phyloP scores from a whole-genome alignment of 2,113 vertebrate genomes.

The Gulo gulo region DNA sequence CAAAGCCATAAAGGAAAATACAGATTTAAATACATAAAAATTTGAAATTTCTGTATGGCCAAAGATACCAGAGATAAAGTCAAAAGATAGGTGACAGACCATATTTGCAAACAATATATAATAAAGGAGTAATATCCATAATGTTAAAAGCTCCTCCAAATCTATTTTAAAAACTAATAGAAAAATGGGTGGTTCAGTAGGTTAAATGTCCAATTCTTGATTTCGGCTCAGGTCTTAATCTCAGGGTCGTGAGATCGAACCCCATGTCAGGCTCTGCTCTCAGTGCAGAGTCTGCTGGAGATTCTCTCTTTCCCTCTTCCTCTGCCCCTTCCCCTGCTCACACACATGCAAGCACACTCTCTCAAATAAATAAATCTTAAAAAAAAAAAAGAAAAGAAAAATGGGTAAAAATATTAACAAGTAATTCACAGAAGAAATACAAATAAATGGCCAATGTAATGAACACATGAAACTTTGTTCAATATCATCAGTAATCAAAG shows the following conservation, averaged over 20 bases:
- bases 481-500: neutral
- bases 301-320: neutral
- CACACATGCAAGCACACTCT: neutral
- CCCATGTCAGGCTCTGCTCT: neutral
- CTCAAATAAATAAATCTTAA: neutral
- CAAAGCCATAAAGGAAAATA: conserved; percentile 28
- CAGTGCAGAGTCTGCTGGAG: neutral
- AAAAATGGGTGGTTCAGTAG: neutral
- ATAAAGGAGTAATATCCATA: neutral
- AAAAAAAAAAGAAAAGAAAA: neutral
- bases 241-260: neutral
- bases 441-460: neutral
- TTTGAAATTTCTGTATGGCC: neutral
- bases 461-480: neutral
- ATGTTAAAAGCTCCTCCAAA: neutral
- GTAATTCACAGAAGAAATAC: neutral
- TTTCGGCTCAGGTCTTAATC: neutral
- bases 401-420: neutral
- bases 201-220: neutral
- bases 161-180: neutral
- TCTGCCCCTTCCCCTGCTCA: neutral
- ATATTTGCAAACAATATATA: neutral
- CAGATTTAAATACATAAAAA: neutral
- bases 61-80: neutral
- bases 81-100: neutral